Evolutionary conservation across 2,888 invertebrate species (phyloP).

Genomic region (Leucophenga maculata): DNA sequence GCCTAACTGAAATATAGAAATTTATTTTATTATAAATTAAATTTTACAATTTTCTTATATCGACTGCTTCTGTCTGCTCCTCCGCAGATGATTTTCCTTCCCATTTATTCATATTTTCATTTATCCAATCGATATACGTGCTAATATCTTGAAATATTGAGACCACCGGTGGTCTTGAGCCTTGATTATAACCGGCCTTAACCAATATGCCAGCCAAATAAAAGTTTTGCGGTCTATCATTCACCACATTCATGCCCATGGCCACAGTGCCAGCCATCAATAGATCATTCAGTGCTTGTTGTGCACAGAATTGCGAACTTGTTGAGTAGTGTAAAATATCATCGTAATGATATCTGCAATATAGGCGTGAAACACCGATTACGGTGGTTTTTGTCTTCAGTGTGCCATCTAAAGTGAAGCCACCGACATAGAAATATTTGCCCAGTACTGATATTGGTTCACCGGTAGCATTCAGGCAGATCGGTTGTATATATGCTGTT

Average conservation of each 20-base stretch:
- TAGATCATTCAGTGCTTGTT: background rate
- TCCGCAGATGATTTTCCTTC: background rate
- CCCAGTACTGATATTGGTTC: background rate
- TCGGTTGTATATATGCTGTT: background rate
- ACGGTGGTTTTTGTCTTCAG: constrained; percentile 8
- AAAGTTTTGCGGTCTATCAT: constrained; percentile 17
- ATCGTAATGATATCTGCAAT: background rate
- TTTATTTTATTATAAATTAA: too few species aligned
- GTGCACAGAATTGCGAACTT: background rate
- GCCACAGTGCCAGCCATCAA: constrained; percentile 1
- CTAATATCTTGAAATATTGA: constrained; percentile 2
- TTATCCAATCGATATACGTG: background rate
- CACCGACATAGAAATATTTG: constrained; percentile 14
- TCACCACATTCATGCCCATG: constrained; percentile 20
- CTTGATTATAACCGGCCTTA: background rate
- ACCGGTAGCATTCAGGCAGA: background rate
- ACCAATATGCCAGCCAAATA: constrained; percentile 19
- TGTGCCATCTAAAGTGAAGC: background rate
- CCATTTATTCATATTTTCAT: too few species aligned
- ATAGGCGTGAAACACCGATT: background rate
- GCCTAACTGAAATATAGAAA: too few species aligned
- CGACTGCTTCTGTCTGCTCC: too few species aligned
- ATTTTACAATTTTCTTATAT: too few species aligned
- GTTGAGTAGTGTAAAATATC: background rate
- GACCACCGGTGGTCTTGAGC: background rate